Evolutionary conservation across 2,797 vertebrate genomes (phyloP).

Genomic region (Pipistrellus pygmaeus): DNA sequence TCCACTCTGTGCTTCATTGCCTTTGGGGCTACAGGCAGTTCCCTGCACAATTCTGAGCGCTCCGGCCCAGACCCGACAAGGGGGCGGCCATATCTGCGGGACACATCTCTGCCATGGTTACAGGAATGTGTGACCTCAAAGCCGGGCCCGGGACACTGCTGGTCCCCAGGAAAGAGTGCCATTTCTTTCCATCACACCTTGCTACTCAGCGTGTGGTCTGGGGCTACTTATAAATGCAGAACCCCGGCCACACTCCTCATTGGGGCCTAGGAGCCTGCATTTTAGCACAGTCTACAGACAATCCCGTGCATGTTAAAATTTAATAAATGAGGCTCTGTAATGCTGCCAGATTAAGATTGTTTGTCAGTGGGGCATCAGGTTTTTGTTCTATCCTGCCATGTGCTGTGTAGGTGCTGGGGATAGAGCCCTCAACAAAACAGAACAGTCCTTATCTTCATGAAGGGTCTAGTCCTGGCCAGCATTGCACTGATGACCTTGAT

Average conservation of each 20-base stretch:
- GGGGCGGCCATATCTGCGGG: not conserved
- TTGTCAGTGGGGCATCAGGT: not conserved
- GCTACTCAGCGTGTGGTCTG: not conserved
- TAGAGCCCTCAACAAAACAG: not conserved
- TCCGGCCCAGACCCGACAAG: not conserved
- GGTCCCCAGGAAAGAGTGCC: not conserved
- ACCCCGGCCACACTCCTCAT: not conserved
- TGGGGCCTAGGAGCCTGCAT: not conserved
- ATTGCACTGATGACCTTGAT: not conserved
- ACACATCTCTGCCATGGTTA: not conserved
- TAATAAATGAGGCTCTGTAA: not conserved
- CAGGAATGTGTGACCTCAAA: not conserved
- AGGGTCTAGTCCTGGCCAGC: not conserved
- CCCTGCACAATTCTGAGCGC: not conserved
- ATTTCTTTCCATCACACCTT: not conserved
- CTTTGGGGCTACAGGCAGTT: not conserved
- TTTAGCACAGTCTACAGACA: not conserved
- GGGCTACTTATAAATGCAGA: not conserved
- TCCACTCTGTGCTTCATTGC: conserved; percentile 26
- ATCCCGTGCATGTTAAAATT: not conserved
- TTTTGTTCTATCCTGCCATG: not conserved
- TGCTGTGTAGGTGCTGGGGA: not conserved
- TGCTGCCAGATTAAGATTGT: not conserved
- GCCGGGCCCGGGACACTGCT: not conserved
- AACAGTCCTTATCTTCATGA: not conserved